Evolutionary conservation across 2,113 vertebrate genomes (phyloP), one percentile per base, ranked within the genome.

Genomic region (Agapornis roseicollis): DNA sequence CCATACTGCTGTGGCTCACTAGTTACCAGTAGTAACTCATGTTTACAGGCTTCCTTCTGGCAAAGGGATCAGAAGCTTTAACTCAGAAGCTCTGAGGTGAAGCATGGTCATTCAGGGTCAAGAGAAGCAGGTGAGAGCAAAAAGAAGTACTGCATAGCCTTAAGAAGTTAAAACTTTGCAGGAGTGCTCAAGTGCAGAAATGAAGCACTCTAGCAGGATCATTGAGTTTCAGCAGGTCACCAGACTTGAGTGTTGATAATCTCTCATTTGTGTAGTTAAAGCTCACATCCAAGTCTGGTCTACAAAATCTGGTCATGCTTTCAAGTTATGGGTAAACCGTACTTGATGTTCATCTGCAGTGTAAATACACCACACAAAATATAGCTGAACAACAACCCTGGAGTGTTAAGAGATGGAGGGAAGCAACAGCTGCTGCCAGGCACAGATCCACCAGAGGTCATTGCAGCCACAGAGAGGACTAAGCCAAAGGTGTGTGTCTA

Each of bases 61-160:
- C 55, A 89, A 65, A 88, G 4, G 37, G 17, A 41, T 3, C 35
- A 29, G 13, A 35, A 23, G 13, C 41, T 83, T 72, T 28, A 88
- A 6, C 31, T 56, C 73, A 27, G 64, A 66, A 85, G 16, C 19
- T 58, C 39, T 71, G 5, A 37, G 7, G 10, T 19, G 31, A 86
- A 77, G 23, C 35, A 41, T 10, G 6, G 50, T n/a, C 56, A 58
- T 25, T 37, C 5, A 28, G 28, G 31, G 25, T 37, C 9, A 5
- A 44, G 52, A 53, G 20, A 84, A 86, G n/a, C 50, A 85, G 27
- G 17, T 31, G 39, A 89, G 31, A 68, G 44, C 11, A 70, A 65
- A 16, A 46, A 3, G 4, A 33, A 4, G 5, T 1, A 4, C 11
- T 42, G 17, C 17, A 4, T 7, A 78, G 10, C 18, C 42, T 9